Conservation (phyloP, 2,113 vertebrate genomes). For the Manacus vitellinus region DNA sequence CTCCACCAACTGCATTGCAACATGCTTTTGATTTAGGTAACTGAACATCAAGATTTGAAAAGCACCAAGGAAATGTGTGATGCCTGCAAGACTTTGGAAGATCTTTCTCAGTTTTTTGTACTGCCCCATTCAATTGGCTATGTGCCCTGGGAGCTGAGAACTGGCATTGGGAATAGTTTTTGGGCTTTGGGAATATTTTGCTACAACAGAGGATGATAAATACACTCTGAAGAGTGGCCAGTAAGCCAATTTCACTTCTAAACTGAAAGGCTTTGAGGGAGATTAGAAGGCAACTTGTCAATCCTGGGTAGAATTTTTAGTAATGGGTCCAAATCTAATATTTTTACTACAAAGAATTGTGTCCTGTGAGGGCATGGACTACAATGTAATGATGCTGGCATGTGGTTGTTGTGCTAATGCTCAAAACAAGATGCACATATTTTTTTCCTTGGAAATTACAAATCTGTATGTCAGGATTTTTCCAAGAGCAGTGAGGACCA, state of each 20-base stretch:
- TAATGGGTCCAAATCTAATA: background rate
- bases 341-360: background rate
- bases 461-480: background rate
- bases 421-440: background rate
- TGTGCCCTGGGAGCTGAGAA: background rate
- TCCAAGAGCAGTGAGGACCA: background rate
- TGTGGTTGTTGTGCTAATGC: background rate
- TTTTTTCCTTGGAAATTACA: background rate
- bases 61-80: background rate
- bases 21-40: background rate
- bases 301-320: background rate
- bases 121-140: background rate
- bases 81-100: background rate
- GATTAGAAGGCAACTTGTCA: background rate
- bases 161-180: background rate
- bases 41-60: background rate
- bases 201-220: background rate
- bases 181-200: background rate
- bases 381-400: background rate
- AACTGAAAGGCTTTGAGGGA: background rate
- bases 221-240: background rate
- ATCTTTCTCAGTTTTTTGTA: background rate
- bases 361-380: background rate
- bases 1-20: accelerated
- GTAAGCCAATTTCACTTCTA: background rate